Evolutionary conservation across 2,113 vertebrate genomes (phyloP).

Genomic region (Eretmochelys imbricata): DNA sequence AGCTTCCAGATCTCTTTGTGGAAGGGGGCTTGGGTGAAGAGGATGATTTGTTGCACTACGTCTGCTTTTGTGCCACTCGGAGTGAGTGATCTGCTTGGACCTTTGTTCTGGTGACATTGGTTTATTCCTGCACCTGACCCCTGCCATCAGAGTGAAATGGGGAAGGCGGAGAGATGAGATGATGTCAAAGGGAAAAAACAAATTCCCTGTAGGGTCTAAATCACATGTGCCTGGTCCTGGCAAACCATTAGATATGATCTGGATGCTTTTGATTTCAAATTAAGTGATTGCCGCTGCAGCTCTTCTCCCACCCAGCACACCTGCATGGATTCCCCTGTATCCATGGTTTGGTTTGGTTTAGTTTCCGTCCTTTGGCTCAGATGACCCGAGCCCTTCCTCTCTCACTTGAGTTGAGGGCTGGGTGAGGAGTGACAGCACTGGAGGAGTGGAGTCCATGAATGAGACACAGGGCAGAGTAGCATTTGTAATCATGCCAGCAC

Average conservation of each 20-base stretch:
- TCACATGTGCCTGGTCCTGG: not conserved
- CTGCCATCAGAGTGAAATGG: fast-evolving
- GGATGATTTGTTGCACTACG: not conserved
- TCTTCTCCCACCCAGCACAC: not conserved
- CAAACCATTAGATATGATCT: not conserved
- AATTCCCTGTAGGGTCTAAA: not conserved
- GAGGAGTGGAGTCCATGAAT: not conserved
- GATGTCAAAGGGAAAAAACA: fast-evolving
- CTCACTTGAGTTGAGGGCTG: fast-evolving
- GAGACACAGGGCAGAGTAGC: not conserved
- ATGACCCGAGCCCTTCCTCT: not conserved
- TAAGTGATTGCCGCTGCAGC: not conserved
- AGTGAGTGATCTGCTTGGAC: too few relatives aligned
- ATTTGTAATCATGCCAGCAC: fast-evolving
- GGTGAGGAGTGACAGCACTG: not conserved
- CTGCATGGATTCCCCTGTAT: not conserved
- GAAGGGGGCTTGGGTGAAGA: too few relatives aligned
- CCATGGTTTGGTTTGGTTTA: not conserved
- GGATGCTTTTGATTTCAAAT: not conserved
- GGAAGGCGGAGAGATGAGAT: not conserved
- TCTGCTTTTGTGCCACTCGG: not conserved
- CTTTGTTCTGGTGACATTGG: not conserved
- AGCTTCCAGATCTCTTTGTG: fast-evolving
- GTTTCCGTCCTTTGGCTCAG: not conserved
- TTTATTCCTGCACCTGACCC: not conserved